A percentile compares a stretch with the other conserved stretches of the same genome.
Conservation (phyloP, 92 coral and sea anemone genomes). For the Virgularia gustaviana region DNA sequence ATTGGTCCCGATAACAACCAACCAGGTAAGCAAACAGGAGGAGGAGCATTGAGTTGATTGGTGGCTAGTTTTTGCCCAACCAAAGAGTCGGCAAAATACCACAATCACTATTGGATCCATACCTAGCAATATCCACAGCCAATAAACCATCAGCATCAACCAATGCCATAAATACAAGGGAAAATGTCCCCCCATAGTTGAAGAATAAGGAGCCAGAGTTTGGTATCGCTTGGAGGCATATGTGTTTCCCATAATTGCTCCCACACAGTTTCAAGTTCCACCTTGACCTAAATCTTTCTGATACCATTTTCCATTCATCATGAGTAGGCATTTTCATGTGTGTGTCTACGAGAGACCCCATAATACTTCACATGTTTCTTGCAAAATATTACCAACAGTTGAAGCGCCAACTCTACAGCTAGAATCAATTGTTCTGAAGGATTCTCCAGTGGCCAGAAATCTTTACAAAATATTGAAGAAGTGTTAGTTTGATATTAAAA, state of each 20-base stretch:
- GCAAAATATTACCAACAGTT: conserved; percentile 49
- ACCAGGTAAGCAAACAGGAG: conserved; percentile 45
- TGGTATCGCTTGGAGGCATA: conserved; percentile 47
- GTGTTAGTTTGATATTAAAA: too few relatives aligned
- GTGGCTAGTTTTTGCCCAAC: conserved; percentile 55
- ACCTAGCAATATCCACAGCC: conserved; percentile 53
- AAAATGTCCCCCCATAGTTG: conserved; percentile 56
- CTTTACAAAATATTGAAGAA: conserved; percentile 52
- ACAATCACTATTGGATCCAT: conserved; percentile 59
- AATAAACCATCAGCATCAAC: conserved; percentile 60
- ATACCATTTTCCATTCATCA: conserved; percentile 56
- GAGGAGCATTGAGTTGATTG: conserved; percentile 50
- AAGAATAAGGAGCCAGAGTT: conserved; percentile 57
- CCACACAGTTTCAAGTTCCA: conserved; percentile 64
- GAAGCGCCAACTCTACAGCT: conserved; percentile 44
- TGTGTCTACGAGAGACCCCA: conserved; percentile 55
- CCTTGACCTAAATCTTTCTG: conserved; percentile 47
- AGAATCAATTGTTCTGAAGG: conserved; percentile 49
- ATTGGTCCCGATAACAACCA: conserved; percentile 36
- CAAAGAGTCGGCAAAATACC: conserved; percentile 53
- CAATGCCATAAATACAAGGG: conserved; percentile 57
- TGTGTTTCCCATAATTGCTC: conserved; percentile 61
- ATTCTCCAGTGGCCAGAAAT: conserved; percentile 49
- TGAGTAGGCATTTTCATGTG: conserved; percentile 52
- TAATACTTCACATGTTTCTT: conserved; percentile 52